Evolutionary conservation across 2,113 vertebrate genomes (phyloP), one percentile per base, ranked within the genome.

Genomic region (Baryphthengus martii): DNA sequence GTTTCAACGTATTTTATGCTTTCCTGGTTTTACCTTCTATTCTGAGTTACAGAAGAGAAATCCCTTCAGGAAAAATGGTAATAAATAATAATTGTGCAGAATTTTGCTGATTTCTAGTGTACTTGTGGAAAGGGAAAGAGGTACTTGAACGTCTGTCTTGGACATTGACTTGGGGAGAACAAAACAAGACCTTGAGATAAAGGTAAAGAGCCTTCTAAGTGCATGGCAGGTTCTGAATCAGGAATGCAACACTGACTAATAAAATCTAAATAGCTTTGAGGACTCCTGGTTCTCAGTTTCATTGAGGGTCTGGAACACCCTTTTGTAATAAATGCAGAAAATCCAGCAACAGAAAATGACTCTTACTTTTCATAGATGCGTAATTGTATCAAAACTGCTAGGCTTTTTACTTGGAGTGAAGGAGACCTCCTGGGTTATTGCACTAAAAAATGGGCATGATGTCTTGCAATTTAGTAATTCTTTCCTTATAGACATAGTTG

Each of bases 1-100:
- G 83, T 95, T 94, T 58, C 75, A 63, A 91, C 90, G 90, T 88
- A 90, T 70, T 95, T 66, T 74, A 62, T 63, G 65, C 68, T 67
- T 77, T 74, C 56, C 72, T 1, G 4, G 25, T 66, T 80, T 53
- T 45, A 45, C 39, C 59, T 92, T 80, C 74, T 90, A 13, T 65
- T 23, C 6, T 2, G 56, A 74, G 73, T 55, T 89, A 24, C 17
- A n/a, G 82, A 14, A 50, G 18, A 37, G 47, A 26, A 68, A 75
- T 29, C 70, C 58, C 71, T 88, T 29, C 44, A 59, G 90, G 85
- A 90, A 17, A 53, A 81, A 73, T 1, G 19, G 23, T 45, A 35
- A 63, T 84, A 40, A 90, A 86, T 56, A 89, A 44, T 20, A 61
- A 63, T 68, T 56, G 55, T 44, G 73, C 42, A 49, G 77, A 9